A percentile compares a stretch with the other conserved stretches of the same genome.
Evolutionary conservation across 2,797 vertebrate genomes (phyloP).

Genomic region (Acridotheres tristis): DNA sequence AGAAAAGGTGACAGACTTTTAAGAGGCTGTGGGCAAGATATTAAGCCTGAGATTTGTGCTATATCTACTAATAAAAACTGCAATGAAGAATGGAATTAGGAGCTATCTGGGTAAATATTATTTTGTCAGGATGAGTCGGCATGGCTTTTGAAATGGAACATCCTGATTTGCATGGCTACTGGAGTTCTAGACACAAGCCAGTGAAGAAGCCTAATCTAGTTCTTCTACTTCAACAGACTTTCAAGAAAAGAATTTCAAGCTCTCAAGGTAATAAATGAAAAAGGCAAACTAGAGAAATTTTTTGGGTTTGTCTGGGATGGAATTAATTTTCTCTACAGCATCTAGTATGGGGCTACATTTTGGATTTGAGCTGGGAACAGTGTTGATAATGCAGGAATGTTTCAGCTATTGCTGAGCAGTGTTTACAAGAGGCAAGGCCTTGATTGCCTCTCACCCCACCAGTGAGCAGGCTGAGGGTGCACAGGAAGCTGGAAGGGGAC

Average conservation of each 20-base stretch:
- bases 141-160: neutral
- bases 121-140: neutral
- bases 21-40: neutral
- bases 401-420: neutral
- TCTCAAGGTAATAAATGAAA: neutral
- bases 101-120: neutral
- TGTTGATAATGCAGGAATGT: neutral
- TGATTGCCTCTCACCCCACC: neutral
- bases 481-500: neutral
- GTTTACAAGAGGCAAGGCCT: neutral
- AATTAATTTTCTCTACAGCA: neutral
- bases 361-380: neutral
- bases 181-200: neutral
- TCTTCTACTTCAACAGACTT: neutral
- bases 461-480: accelerated
- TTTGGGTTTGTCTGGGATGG: neutral
- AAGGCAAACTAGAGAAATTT: neutral
- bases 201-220: neutral
- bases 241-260: neutral
- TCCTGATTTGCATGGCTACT: neutral
- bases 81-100: neutral
- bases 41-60: neutral
- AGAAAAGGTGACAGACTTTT: neutral
- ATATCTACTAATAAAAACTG: neutral
- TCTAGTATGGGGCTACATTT: neutral